Conservation (phyloP, 1,140 invertebrate species). For the Muscidifurax raptorellus region DNA sequence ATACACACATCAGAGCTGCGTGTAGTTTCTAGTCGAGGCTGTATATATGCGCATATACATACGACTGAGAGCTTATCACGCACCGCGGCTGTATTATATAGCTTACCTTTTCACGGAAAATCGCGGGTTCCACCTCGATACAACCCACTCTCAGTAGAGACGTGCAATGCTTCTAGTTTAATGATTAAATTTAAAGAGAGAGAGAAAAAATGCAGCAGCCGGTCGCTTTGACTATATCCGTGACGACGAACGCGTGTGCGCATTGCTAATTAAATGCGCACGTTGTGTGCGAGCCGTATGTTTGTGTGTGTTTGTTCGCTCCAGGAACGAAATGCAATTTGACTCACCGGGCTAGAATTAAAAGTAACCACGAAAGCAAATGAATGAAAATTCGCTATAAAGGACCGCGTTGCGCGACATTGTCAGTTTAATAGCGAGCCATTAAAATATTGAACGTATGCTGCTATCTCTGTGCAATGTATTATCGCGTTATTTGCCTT, state of each 20-base stretch:
- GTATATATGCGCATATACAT: no score
- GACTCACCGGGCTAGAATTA: not conserved
- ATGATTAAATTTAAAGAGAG: no score
- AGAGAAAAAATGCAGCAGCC: no score
- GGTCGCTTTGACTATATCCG: not conserved
- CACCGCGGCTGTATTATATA: not conserved
- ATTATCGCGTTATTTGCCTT: no score
- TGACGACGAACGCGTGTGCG: not conserved
- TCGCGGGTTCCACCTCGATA: not conserved
- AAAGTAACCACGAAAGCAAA: not conserved
- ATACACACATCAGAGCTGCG: not conserved
- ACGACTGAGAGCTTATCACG: not conserved
- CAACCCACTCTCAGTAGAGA: no score
- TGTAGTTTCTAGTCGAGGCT: not conserved
- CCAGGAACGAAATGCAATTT: not conserved
- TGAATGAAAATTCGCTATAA: not conserved
- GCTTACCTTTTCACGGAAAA: not conserved
- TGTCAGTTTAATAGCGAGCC: not conserved
- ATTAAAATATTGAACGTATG: not conserved
- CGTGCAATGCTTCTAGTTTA: no score
- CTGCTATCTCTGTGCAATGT: no score
- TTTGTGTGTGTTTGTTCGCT: no score
- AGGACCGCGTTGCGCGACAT: not conserved
- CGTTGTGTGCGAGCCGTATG: not conserved
- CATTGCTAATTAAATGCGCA: not conserved